Base-by-base conservation (phyloP, 2,113 vertebrate genomes). In the Coptodon rendalli region DNA sequence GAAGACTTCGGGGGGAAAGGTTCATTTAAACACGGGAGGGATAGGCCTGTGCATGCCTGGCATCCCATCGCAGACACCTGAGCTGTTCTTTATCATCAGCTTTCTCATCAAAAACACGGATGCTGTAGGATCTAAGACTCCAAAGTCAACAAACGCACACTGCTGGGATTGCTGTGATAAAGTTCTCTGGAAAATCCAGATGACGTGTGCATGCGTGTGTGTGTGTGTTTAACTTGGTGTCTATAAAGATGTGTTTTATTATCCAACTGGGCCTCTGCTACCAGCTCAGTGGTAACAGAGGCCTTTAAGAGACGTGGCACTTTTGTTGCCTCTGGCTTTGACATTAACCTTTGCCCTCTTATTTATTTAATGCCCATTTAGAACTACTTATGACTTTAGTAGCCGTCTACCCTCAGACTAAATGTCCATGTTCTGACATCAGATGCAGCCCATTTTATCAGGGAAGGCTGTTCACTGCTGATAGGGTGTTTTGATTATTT, bases 81-180 rank as follows among this genome's bases (percentile, higher is more conserved):
- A 86, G 85, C 89, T 84, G 19, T 31, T 84, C 7, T 80, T 84
- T 92, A 90, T 95, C 71, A 87, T 94, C 78, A 19, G 24, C 24
- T 63, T 81, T 76, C 24, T 76, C 86, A 91, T 93, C 88, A 78
- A 81, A 92, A 87, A 85, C 83, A 89, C 36, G 1, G 68, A 90
- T 71, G 66, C 68, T 76, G 29, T 9, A 66, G 19, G 79, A 82
- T 78, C 83, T 34, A 82, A 5, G 66, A 63, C 73, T 81, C 80
- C 87, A 89, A 85, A 54, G 84, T 87, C 81, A 90, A 83, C 85
- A 85, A 16, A 79, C 63, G 5, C 14, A 14, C 82, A 54, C 85
- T 89, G 84, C 40, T 54, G 87, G 90, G 83, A 92, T 89, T 85
- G 68, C 59, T 4, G 17, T 87, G 88, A 92, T 91, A 89, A 89